phyloP scores from a whole-genome alignment of 2,113 vertebrate species.

The Ploceus nigricollis region DNA sequence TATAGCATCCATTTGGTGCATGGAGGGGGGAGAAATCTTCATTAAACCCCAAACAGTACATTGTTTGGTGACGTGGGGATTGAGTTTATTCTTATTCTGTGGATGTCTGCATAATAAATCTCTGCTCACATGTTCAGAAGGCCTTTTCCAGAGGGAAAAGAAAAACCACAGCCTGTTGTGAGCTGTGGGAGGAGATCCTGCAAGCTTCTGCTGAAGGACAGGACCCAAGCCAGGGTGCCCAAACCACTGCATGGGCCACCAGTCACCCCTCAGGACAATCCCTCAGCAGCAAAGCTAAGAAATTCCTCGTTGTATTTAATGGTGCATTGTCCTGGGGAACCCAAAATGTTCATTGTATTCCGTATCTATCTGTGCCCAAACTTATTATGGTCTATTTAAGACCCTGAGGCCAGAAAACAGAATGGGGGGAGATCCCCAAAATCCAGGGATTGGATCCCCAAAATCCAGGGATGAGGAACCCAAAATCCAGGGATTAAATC shows the following conservation, averaged over 20 bases:
- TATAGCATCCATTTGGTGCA: not conserved
- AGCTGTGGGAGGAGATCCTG: not conserved
- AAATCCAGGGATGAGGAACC: not conserved
- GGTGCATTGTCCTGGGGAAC: not conserved
- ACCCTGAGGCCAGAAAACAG: not conserved
- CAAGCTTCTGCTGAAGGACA: not conserved
- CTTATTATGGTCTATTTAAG: not conserved
- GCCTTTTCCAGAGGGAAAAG: not conserved
- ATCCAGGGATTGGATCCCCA: not conserved
- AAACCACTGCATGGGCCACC: not conserved
- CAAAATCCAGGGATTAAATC: not conserved
- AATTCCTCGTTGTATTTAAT: not conserved
- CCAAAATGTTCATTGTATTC: not conserved
- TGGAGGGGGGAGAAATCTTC: not conserved
- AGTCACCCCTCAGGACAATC: not conserved
- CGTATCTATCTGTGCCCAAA: not conserved
- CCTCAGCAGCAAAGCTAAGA: not conserved
- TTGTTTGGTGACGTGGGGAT: not conserved
- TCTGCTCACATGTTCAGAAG: not conserved
- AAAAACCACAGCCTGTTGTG: not conserved
- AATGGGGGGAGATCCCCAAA: no score
- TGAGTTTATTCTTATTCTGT: not conserved
- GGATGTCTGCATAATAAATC: not conserved
- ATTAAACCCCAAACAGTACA: not conserved
- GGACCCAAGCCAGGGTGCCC: not conserved